A percentile compares a stretch with the other conserved stretches of the same genome.
Evolutionary conservation across 2,797 vertebrate species (phyloP).

Genomic region (Protosalanx chinensis): DNA sequence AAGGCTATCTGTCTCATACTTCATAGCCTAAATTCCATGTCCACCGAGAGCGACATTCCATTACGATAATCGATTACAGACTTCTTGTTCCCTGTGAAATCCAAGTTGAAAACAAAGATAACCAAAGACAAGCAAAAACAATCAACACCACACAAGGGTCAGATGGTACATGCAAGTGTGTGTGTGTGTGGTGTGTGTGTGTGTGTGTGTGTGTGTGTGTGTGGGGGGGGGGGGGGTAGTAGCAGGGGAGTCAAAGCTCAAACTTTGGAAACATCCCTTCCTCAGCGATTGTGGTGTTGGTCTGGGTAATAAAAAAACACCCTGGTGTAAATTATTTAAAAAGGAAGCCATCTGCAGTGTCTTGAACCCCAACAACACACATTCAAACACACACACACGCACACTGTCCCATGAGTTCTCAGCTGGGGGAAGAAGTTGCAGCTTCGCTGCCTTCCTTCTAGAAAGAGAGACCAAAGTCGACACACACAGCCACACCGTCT

Average conservation of each 20-base stretch:
- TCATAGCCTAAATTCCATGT: rapidly evolving
- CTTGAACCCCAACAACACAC: conserved; percentile 11
- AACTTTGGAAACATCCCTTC: not conserved
- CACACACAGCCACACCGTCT: conserved; percentile 32
- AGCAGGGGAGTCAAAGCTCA: not conserved
- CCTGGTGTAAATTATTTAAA: conserved; percentile 16
- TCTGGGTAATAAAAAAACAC: not conserved
- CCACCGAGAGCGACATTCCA: not conserved
- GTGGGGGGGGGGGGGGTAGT: not conserved
- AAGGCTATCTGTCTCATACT: not conserved
- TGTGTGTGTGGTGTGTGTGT: not conserved
- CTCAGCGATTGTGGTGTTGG: not conserved
- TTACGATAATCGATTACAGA: not conserved
- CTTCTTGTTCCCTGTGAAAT: not conserved
- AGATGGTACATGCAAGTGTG: not conserved
- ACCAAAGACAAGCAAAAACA: not conserved
- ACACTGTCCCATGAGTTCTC: not conserved
- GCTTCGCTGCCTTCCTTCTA: not conserved
- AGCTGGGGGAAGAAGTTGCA: not conserved
- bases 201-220: not conserved
- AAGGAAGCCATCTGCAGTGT: conserved; percentile 22
- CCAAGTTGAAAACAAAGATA: not conserved
- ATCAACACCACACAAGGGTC: not conserved
- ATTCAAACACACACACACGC: too few relatives aligned
- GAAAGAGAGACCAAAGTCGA: conserved; percentile 37